Percentiles rank a stretch among this genome's conserved stretches.
phyloP scores from a whole-genome alignment of 2,797 vertebrate species.

The Alectoris magna region DNA sequence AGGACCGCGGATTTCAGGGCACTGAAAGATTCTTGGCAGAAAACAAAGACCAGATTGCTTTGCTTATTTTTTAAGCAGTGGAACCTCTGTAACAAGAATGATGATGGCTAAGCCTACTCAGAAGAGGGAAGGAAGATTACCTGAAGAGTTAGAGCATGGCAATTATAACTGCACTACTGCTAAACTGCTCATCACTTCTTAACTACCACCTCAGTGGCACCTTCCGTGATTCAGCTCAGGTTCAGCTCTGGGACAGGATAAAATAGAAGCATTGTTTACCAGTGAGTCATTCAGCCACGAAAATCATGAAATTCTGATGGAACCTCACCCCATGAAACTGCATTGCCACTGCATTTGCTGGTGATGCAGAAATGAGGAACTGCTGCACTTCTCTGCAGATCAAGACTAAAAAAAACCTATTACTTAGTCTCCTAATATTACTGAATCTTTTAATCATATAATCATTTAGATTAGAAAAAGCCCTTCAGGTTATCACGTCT shows the following conservation, averaged over 20 bases:
- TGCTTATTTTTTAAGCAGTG: constrained; percentile 29
- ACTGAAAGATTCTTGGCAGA: constrained; percentile 39
- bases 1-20: neutral
- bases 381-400: neutral
- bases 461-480: neutral
- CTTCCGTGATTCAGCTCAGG: neutral
- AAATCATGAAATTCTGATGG: neutral
- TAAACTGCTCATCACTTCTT: neutral
- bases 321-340: neutral
- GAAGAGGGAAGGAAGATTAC: neutral
- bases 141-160: neutral
- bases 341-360: neutral
- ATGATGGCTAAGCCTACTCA: neutral
- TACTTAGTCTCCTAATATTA: neutral
- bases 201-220: neutral
- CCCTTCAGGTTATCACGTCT: neutral
- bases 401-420: neutral
- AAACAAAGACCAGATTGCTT: constrained; percentile 19
- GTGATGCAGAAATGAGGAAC: neutral
- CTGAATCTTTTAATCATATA: neutral
- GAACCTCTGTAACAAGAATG: neutral
- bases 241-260: neutral
- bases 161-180: neutral
- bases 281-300: constrained; percentile 8
- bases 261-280: constrained; percentile 10